These are phyloP conservation scores for Rhagoletis zephyria DNA, from an alignment of 1,140 invertebrate genomes.

Conservation along the genomic window DNA sequence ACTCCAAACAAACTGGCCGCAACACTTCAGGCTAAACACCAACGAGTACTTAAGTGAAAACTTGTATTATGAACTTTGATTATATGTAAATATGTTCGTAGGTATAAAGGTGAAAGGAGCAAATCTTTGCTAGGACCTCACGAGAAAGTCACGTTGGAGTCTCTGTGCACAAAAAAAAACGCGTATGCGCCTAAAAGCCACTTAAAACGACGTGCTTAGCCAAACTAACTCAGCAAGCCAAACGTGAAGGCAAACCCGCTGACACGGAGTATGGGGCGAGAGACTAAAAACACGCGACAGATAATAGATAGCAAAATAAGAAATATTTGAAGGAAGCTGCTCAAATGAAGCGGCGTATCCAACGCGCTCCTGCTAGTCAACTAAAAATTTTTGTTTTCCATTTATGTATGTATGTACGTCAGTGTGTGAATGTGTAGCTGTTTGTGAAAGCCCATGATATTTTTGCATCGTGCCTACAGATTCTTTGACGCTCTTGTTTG, in stretches of 20 bases:
- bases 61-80: constrained; percentile 28
- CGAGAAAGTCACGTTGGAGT: background rate
- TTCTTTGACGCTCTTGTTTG: no score
- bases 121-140: background rate
- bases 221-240: background rate
- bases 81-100: background rate
- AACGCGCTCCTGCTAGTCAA: background rate
- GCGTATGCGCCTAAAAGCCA: background rate
- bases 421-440: background rate
- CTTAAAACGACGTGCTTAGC: constrained; percentile 19
- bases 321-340: background rate
- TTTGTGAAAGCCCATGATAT: background rate
- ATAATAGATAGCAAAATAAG: constrained; percentile 31
- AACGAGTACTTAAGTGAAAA: background rate
- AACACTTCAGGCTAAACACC: background rate
- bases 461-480: no score
- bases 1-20: background rate
- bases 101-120: background rate
- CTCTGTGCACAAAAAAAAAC: background rate
- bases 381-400: background rate
- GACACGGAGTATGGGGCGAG: background rate
- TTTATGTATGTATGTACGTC: background rate
- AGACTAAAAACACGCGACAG: background rate
- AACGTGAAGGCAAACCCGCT: background rate
- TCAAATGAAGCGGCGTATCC: background rate